Evolutionary conservation across 2,797 vertebrate genomes (phyloP), one percentile per base, ranked within the genome.

Genomic region (Zalophus californianus): DNA sequence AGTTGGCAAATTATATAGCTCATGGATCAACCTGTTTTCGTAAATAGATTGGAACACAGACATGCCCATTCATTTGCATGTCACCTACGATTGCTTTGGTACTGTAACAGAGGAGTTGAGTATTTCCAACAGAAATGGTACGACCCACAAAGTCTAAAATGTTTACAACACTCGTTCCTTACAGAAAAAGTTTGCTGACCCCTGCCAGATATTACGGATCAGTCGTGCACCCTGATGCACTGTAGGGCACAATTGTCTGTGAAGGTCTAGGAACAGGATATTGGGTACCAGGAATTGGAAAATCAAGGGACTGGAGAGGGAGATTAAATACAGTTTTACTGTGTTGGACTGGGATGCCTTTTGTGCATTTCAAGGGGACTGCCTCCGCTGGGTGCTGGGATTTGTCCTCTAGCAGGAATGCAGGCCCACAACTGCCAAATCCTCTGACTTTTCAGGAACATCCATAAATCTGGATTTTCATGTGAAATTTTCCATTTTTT

Each of bases 21-120:
- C 14, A 9, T 7, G 9, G 29, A 44, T 38, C 35, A 70, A 7
- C 15, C 9, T n/a, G 4, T 87, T 85, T 91, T 56, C 35, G 25
- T 70, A 20, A 80, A 66, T 89, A 60, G 77, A 78, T 27, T 35
- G 32, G 41, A 14, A 92, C 25, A 2, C 11, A 77, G 54, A 27
- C 15, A 7, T 4, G 0, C 35, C 10, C 7, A 0, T 54, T 78
- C 14, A 15, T 58, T 77, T 48, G 72, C 0, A 0, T 7, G 2
- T 58, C 25, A 12, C 13, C 44, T 41, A 0, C 1, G n/a, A 2
- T 15, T 29, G 41, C 75, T 68, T 41, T n/a, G 4, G 3, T 0
- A 14, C 20, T 29, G 4, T 4, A 18, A 56, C 1, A 12, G 4
- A 21, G 20, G 44, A 70, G 41, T 0, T 32, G 29, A 38, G 29